phyloP scores from a whole-genome alignment of 2,888 invertebrate genomes.

The Hymenopus coronatus region DNA sequence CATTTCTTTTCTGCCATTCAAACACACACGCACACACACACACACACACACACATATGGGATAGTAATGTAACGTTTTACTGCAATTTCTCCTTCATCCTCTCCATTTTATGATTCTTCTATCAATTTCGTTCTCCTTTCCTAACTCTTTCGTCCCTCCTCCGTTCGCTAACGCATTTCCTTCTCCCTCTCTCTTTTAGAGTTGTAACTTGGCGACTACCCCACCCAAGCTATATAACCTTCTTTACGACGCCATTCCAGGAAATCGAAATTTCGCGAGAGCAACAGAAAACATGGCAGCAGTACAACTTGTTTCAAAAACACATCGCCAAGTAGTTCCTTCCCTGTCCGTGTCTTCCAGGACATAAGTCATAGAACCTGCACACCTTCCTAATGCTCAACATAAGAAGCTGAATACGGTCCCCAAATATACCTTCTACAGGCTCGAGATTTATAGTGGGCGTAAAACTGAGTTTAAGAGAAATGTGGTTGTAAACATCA shows the following conservation, averaged over 20 bases:
- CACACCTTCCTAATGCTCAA: neutral
- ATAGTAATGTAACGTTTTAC: neutral
- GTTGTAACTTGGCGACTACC: slow-evolving; percentile 31
- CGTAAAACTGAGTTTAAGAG: slow-evolving; percentile 1
- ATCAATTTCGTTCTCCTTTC: slow-evolving; percentile 15
- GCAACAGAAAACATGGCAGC: slow-evolving; percentile 32
- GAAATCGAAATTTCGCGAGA: slow-evolving; percentile 47
- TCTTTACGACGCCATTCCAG: slow-evolving; percentile 47
- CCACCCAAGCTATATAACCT: slow-evolving; percentile 34
- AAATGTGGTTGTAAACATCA: slow-evolving; percentile 2
- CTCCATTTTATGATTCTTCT: slow-evolving; percentile 19
- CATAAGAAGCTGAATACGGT: neutral
- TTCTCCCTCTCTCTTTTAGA: slow-evolving; percentile 26
- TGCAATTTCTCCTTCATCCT: slow-evolving; percentile 3
- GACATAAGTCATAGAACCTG: neutral
- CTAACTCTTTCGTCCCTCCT: slow-evolving; percentile 20
- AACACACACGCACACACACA: too few relatives aligned
- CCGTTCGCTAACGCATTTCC: slow-evolving; percentile 28
- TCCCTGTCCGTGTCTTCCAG: neutral
- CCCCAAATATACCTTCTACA: neutral
- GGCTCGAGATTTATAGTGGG: neutral
- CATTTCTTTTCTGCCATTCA: neutral
- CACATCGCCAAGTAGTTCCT: slow-evolving; percentile 11
- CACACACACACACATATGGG: neutral
- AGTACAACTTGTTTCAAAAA: slow-evolving; percentile 29